These are phyloP conservation scores for Perognathus longimembris DNA, from an alignment of 2,113 vertebrate species.

Conservation along the genomic window DNA sequence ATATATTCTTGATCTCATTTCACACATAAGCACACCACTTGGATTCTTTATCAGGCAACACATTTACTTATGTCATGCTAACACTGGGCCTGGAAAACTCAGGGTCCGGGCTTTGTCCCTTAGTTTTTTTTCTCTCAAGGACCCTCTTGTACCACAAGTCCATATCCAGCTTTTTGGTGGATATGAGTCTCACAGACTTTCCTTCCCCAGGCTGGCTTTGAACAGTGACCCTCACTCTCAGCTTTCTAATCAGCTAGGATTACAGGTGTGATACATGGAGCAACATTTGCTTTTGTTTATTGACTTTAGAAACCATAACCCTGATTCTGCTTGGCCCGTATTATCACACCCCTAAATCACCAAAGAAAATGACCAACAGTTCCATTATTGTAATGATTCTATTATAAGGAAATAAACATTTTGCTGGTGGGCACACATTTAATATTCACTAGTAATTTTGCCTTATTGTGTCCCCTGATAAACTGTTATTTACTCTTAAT, in stretches of 20 bases:
- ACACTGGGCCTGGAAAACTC: no score
- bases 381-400: slow-evolving; percentile 54
- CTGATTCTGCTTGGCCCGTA: slow-evolving; percentile 26
- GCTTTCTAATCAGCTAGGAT: no score
- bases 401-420: slow-evolving; percentile 76
- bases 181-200: no score
- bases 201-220: no score
- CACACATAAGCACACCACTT: slow-evolving; percentile 49
- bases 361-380: slow-evolving; percentile 63
- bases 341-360: slow-evolving; percentile 64
- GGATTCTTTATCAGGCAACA: slow-evolving; percentile 9
- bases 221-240: no score
- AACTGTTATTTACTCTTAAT: slow-evolving; percentile 78
- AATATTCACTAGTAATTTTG: slow-evolving; percentile 76
- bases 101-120: no score
- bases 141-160: no score
- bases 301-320: slow-evolving; percentile 14
- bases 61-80: no score
- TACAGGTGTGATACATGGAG: no score
- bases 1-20: slow-evolving; percentile 63
- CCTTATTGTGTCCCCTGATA: slow-evolving; percentile 68
- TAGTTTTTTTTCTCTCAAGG: no score
- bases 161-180: no score
- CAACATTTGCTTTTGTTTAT: slow-evolving; percentile 77
- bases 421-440: slow-evolving; percentile 58